Percentiles rank a stretch among this genome's conserved stretches.
Conservation (phyloP, 2,888 invertebrate species). For the Cordilura impudica region DNA sequence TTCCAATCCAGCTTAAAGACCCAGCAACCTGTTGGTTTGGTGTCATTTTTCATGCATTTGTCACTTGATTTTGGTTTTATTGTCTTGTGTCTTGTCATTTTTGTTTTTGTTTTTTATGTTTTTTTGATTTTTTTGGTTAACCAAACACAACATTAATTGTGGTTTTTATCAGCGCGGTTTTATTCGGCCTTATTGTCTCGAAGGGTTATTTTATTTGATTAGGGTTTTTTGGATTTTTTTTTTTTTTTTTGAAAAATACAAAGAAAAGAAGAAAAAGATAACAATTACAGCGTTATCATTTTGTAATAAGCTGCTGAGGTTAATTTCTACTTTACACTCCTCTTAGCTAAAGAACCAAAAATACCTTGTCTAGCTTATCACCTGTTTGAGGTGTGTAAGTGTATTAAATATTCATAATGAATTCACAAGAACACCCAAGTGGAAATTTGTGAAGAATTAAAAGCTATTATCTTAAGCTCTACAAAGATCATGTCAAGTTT, state of each 20-base stretch:
- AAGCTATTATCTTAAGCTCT: constrained; percentile 22
- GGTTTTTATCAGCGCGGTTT: constrained; percentile 42
- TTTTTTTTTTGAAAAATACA: not conserved
- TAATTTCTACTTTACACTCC: constrained; percentile 20
- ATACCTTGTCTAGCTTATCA: constrained; percentile 23
- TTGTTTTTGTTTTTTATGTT: constrained; percentile 5
- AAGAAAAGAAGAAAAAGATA: not conserved
- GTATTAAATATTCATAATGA: not conserved
- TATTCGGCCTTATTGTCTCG: constrained; percentile 34
- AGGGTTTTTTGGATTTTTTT: not conserved
- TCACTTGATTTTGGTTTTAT: constrained; percentile 51
- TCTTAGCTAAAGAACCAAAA: not conserved
- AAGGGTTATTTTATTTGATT: constrained; percentile 22
- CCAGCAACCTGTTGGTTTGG: constrained; percentile 58
- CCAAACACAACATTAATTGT: constrained; percentile 52
- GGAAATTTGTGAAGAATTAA: constrained; percentile 14
- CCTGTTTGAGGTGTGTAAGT: constrained; percentile 40
- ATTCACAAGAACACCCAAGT: constrained; percentile 20
- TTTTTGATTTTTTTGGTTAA: not conserved
- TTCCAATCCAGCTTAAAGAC: not conserved
- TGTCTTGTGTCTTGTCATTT: constrained; percentile 41
- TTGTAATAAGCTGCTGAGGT: constrained; percentile 59
- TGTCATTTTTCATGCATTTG: constrained; percentile 63
- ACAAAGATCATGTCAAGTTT: constrained; percentile 6
- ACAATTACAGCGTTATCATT: constrained; percentile 48